Base-by-base conservation (phyloP, 1,140 invertebrate genomes). In the Oedothorax gibbosus region DNA sequence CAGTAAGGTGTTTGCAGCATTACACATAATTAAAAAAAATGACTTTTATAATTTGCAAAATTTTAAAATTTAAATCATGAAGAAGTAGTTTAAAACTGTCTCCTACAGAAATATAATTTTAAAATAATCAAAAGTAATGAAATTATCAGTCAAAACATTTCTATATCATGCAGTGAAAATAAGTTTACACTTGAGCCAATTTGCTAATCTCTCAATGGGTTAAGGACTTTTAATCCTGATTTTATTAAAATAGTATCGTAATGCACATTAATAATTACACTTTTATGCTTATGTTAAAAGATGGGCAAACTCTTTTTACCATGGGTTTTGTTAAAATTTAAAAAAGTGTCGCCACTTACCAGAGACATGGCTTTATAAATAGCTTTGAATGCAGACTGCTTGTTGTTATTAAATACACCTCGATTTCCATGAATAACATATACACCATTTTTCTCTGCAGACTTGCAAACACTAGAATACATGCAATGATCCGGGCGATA, bases 401-500 rank as follows among this genome's bases (percentile, higher is more conserved):
- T 97, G 57, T 93, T 91, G 7, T 93, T 94, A 88, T 97, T 95
- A 90, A 98, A 98, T 51, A 94, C 94, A 12, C 94, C 93, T 78
- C 97, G 91, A 87, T 95, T 97, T 6, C 96, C 97, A 90, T 99
- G 97, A n/a, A 98, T 88, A 4, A 98, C 92, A 84, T 93, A 91
- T 14, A 96, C 93, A 7, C 97, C 97, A n/a, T 93, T 87, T 75
- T 92, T 90, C 86, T 95, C 93, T 8, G 95, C 96, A 79, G 92
- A 91, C 64, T 92, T 91, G 88, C 97, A 98, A 7, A 96, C 94
- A 88, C 94, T 96, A 88, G 90, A 91, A 88, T 98, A 98, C 95
- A 97, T 97, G 89, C 97, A 98, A 89, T 98, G 97, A 91, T 98
- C 97, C 11, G 96, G 94, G 76, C 97, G 93, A 89, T 96, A 98